A percentile compares a stretch with the other conserved stretches of the same genome.
These are phyloP conservation scores for Drosophila diplacantha DNA, from an alignment of 2,888 invertebrate species.

Conservation along the genomic window DNA sequence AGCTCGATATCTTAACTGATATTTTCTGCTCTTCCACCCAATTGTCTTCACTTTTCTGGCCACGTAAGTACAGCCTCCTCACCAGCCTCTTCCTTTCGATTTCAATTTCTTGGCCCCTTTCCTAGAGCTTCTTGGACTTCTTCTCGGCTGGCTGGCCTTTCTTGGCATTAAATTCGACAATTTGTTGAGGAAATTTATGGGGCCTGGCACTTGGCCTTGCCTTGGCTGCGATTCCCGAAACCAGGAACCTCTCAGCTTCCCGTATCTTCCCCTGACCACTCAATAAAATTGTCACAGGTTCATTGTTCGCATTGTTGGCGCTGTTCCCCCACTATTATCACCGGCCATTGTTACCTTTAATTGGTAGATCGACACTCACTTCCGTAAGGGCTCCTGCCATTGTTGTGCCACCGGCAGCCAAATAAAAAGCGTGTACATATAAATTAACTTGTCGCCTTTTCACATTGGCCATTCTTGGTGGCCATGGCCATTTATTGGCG, in stretches of 20 bases:
- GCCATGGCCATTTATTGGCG: constrained; percentile 40
- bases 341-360: constrained; percentile 69
- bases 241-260: constrained; percentile 22
- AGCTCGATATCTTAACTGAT: constrained; percentile 9
- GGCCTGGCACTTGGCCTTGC: constrained; percentile 33
- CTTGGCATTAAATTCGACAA: constrained; percentile 71
- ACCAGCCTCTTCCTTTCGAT: constrained; percentile 36
- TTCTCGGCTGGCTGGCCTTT: constrained; percentile 7
- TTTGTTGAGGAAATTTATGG: constrained; percentile 73
- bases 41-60: constrained; percentile 16
- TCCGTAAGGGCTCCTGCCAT: constrained; percentile 17
- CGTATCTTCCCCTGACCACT: constrained; percentile 52
- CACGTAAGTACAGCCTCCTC: constrained; percentile 29
- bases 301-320: constrained; percentile 62
- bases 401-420: constrained; percentile 37
- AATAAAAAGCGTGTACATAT: constrained; percentile 52
- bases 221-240: constrained; percentile 31
- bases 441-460: constrained; percentile 66
- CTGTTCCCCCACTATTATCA: constrained; percentile 44
- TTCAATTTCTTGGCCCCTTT: constrained; percentile 48
- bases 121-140: constrained; percentile 2
- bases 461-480: constrained; percentile 46
- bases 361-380: constrained; percentile 54
- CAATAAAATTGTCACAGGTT: constrained; percentile 68
- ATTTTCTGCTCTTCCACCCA: constrained; percentile 3